A percentile compares a stretch with the other conserved stretches of the same genome.
These are phyloP conservation scores for Latheticus oryzae DNA, from an alignment of 2,888 invertebrate genomes.

Conservation along the genomic window DNA sequence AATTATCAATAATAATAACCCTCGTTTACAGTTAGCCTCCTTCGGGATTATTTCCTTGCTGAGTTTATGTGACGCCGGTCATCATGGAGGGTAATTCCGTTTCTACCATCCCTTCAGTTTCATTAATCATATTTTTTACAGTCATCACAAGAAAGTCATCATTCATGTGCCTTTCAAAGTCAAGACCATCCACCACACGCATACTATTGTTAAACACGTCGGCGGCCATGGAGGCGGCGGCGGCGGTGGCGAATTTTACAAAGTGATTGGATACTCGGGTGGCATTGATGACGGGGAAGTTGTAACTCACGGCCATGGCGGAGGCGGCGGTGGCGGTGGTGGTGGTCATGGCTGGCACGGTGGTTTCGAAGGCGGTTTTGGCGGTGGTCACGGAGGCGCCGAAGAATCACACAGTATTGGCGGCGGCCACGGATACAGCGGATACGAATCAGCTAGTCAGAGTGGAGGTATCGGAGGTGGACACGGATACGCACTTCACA, in stretches of 20 bases:
- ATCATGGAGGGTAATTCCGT: slow-evolving; percentile 64
- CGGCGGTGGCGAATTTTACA: slow-evolving; percentile 75
- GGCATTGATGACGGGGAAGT: slow-evolving; percentile 69
- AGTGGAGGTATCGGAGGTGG: slow-evolving; percentile 38
- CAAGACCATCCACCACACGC: slow-evolving; percentile 82
- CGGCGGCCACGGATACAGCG: slow-evolving; percentile 46
- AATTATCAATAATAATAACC: no score
- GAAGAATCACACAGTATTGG: slow-evolving; percentile 45
- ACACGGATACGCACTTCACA: slow-evolving; percentile 29
- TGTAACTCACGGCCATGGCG: slow-evolving; percentile 59
- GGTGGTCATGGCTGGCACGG: slow-evolving; percentile 50
- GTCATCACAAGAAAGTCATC: slow-evolving; percentile 78
- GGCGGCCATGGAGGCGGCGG: slow-evolving; percentile 64
- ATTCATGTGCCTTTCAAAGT: slow-evolving; percentile 84
- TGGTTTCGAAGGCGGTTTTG: slow-evolving; percentile 54
- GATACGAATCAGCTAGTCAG: slow-evolving; percentile 34
- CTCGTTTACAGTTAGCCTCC: slow-evolving; percentile 56
- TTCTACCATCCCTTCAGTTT: not conserved
- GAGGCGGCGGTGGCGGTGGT: slow-evolving; percentile 49
- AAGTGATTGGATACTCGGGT: slow-evolving; percentile 77
- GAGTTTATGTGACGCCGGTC: slow-evolving; percentile 63
- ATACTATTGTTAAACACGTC: slow-evolving; percentile 80
- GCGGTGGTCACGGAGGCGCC: slow-evolving; percentile 46
- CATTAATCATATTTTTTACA: slow-evolving; percentile 45
- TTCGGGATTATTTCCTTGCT: slow-evolving; percentile 62